Percentiles rank a stretch among this genome's conserved stretches.
These are phyloP conservation scores for Dolichopus griseipennis DNA, from an alignment of 2,888 invertebrate genomes.

Conservation along the genomic window DNA sequence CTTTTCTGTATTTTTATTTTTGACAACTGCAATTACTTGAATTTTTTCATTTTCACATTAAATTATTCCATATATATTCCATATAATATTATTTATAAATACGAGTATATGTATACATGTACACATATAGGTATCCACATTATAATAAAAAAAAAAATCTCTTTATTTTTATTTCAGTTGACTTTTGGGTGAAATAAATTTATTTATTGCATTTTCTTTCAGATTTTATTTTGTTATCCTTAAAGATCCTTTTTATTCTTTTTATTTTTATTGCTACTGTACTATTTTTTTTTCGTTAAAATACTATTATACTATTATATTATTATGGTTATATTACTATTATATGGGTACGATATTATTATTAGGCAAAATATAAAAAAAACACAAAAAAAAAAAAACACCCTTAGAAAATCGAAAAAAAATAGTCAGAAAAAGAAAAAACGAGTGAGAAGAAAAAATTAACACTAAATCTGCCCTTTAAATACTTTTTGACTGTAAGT, in stretches of 20 bases:
- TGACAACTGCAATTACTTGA: too few species aligned
- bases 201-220: background rate
- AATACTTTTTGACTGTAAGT: slow-evolving; percentile 1
- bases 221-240: background rate
- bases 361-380: background rate
- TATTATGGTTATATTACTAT: background rate
- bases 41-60: too few species aligned
- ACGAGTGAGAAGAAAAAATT: background rate
- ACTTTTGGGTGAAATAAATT: slow-evolving; percentile 6
- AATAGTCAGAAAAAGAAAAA: too few species aligned
- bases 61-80: too few species aligned
- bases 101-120: too few species aligned
- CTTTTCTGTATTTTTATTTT: too few species aligned
- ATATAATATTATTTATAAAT: too few species aligned
- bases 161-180: background rate
- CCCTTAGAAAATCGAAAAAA: background rate
- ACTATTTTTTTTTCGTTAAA: background rate
- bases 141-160: background rate
- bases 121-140: too few species aligned
- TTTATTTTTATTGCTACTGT: slow-evolving; percentile 1
- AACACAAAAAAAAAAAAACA: background rate
- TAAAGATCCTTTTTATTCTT: background rate
- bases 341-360: background rate
- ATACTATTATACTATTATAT: background rate
- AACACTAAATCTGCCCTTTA: slow-evolving; percentile 6